Conservation (phyloP, 2,888 invertebrate species). For the Shargacucullia verbasci region DNA sequence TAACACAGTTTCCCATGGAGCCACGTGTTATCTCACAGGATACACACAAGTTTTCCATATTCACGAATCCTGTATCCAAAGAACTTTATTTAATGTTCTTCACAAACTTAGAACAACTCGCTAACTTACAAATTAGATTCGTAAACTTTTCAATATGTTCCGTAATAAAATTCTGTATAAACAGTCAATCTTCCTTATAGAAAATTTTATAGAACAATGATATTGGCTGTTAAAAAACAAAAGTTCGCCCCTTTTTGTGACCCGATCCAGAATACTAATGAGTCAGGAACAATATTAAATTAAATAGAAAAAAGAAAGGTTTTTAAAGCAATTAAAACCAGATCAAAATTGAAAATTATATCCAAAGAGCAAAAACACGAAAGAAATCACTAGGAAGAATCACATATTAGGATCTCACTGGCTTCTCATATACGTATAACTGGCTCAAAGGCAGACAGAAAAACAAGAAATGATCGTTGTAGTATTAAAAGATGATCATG, state of each 20-base stretch:
- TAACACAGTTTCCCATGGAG: slow-evolving; percentile 21
- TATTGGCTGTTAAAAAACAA: too few species aligned
- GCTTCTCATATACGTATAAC: too few species aligned
- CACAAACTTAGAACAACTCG: slow-evolving; percentile 14
- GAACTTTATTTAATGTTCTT: slow-evolving; percentile 15
- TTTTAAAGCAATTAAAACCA: neutral
- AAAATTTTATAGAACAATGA: slow-evolving; percentile 10
- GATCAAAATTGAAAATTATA: neutral
- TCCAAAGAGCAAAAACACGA: neutral
- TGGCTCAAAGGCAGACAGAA: too few species aligned
- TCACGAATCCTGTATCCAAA: slow-evolving; percentile 20
- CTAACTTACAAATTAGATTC: slow-evolving; percentile 20
- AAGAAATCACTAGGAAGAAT: too few species aligned
- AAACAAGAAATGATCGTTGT: too few species aligned
- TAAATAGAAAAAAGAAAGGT: slow-evolving; percentile 7
- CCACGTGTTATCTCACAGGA: slow-evolving; percentile 29
- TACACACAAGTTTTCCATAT: slow-evolving; percentile 10
- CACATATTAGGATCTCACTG: too few species aligned
- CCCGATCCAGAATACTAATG: slow-evolving; percentile 11
- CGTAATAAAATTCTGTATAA: slow-evolving; percentile 10
- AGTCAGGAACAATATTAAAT: slow-evolving; percentile 6
- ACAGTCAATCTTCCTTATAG: slow-evolving; percentile 8
- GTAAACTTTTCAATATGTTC: slow-evolving; percentile 28
- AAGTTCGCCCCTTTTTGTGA: too few species aligned
- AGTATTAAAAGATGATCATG: too few species aligned